phyloP scores from a whole-genome alignment of 2,888 invertebrate species.

The Synanthedon formicaeformis region DNA sequence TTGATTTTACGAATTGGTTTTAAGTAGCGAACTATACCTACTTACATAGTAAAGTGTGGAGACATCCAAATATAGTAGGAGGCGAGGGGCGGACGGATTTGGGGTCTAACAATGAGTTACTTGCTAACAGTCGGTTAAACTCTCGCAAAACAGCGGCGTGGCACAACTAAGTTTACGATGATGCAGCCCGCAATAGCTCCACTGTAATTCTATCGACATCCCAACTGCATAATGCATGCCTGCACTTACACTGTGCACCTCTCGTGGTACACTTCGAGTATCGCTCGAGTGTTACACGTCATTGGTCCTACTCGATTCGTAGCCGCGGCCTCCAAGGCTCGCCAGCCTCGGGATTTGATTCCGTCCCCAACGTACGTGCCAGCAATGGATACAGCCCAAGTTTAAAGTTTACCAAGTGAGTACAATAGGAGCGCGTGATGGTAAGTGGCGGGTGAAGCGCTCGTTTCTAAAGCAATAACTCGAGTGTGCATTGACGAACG shows the following conservation, averaged over 20 bases:
- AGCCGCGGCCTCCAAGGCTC: neutral
- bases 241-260: constrained; percentile 45
- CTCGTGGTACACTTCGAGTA: constrained; percentile 22
- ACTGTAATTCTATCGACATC: constrained; percentile 39
- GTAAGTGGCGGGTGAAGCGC: neutral
- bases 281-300: constrained; percentile 20
- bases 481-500: constrained; percentile 58
- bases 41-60: too few relatives aligned
- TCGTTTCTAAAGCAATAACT: constrained; percentile 50
- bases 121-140: constrained; percentile 26
- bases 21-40: too few relatives aligned
- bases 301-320: constrained; percentile 7
- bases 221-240: constrained; percentile 51
- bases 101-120: neutral
- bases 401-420: neutral
- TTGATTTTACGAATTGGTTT: too few relatives aligned
- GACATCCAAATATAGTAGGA: too few relatives aligned
- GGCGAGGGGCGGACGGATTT: too few relatives aligned
- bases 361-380: neutral
- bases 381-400: neutral
- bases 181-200: constrained; percentile 14
- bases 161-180: constrained; percentile 40
- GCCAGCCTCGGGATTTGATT: neutral
- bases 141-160: constrained; percentile 21
- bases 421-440: neutral